phyloP scores from a whole-genome alignment of 2,888 invertebrate species.

The Alitta virens region DNA sequence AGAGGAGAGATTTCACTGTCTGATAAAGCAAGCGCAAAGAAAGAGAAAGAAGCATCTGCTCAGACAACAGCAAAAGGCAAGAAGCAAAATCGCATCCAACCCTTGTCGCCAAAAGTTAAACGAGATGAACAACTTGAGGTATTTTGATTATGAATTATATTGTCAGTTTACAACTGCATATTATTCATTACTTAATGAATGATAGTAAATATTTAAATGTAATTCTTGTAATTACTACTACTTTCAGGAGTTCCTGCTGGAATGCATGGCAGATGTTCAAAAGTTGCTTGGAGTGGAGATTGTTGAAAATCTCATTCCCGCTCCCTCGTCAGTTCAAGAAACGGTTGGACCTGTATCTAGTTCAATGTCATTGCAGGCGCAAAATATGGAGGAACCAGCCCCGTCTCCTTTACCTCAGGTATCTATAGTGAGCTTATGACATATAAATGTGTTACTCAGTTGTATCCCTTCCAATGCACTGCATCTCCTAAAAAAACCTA shows the following conservation, averaged over 20 bases:
- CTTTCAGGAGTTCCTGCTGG: constrained; percentile 40
- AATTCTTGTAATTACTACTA: no score
- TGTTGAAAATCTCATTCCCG: background rate
- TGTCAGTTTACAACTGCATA: no score
- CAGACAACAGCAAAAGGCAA: constrained; percentile 30
- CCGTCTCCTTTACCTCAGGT: no score
- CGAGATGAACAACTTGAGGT: constrained; percentile 49
- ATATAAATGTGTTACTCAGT: no score
- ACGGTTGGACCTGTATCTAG: no score
- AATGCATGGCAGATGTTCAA: constrained; percentile 41
- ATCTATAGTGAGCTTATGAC: no score
- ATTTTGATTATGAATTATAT: background rate
- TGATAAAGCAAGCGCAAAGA: constrained; percentile 31
- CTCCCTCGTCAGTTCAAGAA: background rate
- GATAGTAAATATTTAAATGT: no score
- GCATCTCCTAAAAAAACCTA: no score
- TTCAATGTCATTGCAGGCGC: no score
- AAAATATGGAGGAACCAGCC: no score
- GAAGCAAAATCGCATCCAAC: constrained; percentile 29
- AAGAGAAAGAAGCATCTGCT: constrained; percentile 25
- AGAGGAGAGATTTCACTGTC: constrained; percentile 45
- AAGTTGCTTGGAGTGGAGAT: constrained; percentile 18
- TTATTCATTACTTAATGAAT: no score
- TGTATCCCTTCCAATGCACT: no score
- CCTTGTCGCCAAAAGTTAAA: constrained; percentile 44